Evolutionary conservation across 1,140 invertebrate genomes (phyloP), one percentile per base, ranked within the genome.

Genomic region (Trachymyrmex septentrionalis): DNA sequence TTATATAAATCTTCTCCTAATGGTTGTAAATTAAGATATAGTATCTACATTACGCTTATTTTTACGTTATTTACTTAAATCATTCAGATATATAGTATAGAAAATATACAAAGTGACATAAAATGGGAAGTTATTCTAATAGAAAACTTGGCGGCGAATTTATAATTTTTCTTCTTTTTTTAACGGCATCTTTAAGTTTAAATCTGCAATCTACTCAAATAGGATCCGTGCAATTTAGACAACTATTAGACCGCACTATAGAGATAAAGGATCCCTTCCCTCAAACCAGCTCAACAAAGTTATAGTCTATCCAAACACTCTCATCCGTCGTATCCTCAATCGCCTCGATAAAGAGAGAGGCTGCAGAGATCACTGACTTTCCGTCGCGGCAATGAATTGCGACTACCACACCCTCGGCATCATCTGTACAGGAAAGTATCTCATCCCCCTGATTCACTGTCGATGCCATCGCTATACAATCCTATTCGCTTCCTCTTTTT

Each of bases 341-440:
- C 69, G 69, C n/a, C n/a, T 63, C 69, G 69, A 84, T 75, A 73
- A 84, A 84, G 53, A 82, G 38, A 76, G n/a, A 75, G 44, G 27
- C 34, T 57, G 38, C 50, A 53, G 53, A 76, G 71, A 77, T 27
- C 57, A 24, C 44, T 85, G 73, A 85, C 44, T 77, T 63, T 76
- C 27, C 10, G 61, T 75, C 59, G 59, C 55, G 30, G 27, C 59
- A 48, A 86, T 69, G 75, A 86, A 80, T 84, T 30, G 57, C 86
- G 48, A 55, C 63, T 38, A 75, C 71, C 64, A 67, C 38, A 66
- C 69, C 71, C 63, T 53, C 48, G 71, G 48, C 64, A 76, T 75
- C 80, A 73, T 73, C 69, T 75, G 80, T 75, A 84, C 80, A 84
- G 63, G 69, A 84, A 84, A 84, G 55, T 84, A 64, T 72, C 63